A percentile compares a stretch with the other conserved stretches of the same genome.
phyloP scores from a whole-genome alignment of 2,888 invertebrate genomes.

The Macrosiphum euphorbiae region DNA sequence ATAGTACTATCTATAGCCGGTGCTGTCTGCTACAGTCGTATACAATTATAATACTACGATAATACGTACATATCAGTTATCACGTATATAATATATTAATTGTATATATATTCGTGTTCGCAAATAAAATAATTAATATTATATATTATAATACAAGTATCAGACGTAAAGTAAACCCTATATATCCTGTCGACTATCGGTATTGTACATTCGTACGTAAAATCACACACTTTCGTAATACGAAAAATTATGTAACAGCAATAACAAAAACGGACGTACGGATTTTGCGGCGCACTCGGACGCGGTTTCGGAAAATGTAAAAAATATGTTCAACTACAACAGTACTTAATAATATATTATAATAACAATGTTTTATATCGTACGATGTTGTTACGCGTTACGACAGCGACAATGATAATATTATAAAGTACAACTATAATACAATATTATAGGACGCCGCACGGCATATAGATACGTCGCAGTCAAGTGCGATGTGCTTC shows the following conservation, averaged over 20 bases:
- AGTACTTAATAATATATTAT: background rate
- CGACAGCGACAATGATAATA: background rate
- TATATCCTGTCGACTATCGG: background rate
- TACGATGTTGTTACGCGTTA: conserved; percentile 9
- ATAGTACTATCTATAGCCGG: background rate
- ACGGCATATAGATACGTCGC: conserved; percentile 13
- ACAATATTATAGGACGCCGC: conserved; percentile 42
- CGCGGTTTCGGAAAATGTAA: background rate
- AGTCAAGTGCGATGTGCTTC: conserved; percentile 51
- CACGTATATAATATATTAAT: background rate
- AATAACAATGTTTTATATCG: background rate
- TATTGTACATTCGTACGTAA: background rate
- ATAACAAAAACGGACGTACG: background rate
- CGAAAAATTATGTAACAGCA: background rate
- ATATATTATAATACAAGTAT: background rate
- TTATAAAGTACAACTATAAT: background rate
- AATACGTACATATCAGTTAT: background rate
- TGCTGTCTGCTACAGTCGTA: background rate
- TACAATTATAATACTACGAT: background rate
- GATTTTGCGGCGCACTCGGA: background rate
- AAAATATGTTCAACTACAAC: background rate
- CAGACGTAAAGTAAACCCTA: background rate
- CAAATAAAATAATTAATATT: background rate
- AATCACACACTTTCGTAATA: background rate
- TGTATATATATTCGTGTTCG: background rate